A percentile compares a stretch with the other conserved stretches of the same genome.
These are phyloP conservation scores for Hipposideros armiger DNA, from an alignment of 2,113 vertebrate species.

Conservation along the genomic window DNA sequence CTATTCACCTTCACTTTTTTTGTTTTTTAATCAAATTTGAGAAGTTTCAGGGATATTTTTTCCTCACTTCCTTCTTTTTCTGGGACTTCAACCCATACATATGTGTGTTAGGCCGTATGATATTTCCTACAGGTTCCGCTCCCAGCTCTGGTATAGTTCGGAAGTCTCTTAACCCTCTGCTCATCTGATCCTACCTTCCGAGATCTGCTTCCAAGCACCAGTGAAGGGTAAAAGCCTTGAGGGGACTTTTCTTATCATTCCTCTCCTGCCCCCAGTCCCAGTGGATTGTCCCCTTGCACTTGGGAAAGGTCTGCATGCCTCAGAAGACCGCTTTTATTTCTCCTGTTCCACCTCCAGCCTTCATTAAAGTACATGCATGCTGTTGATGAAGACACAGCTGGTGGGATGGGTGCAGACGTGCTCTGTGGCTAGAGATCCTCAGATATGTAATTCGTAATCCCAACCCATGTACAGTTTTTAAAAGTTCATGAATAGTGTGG, in stretches of 20 bases:
- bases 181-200: background rate
- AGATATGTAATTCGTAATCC: background rate
- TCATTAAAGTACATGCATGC: background rate
- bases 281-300: background rate
- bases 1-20: slow-evolving; percentile 14
- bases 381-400: background rate
- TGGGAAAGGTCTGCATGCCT: background rate
- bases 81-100: background rate
- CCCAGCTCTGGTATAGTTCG: background rate
- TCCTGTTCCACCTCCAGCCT: background rate
- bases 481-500: background rate
- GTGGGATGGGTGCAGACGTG: background rate
- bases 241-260: background rate
- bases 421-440: background rate
- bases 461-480: background rate
- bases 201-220: background rate
- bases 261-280: background rate
- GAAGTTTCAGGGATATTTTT: background rate
- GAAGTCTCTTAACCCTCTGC: background rate
- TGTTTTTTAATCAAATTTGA: background rate
- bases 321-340: background rate
- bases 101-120: background rate
- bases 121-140: background rate
- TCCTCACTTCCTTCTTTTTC: background rate
- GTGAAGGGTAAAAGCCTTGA: background rate